Evolutionary conservation across 2,888 invertebrate genomes (phyloP).

Genomic region (Teinopalpus imperialis): DNA sequence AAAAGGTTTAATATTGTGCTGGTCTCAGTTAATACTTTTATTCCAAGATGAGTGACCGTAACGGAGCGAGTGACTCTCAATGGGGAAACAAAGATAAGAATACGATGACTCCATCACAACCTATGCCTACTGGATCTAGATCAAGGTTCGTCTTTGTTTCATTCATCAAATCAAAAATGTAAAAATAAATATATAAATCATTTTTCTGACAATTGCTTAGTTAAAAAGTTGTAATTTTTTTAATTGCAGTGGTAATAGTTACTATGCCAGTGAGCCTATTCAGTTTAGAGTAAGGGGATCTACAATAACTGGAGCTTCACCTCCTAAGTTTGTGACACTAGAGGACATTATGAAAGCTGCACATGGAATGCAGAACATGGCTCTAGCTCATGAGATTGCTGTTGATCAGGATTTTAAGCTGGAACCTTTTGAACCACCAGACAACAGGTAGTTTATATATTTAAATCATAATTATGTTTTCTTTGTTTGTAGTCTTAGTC

Average conservation of each 20-base stretch:
- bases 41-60: slow-evolving; percentile 63
- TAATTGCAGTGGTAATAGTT: slow-evolving; percentile 42
- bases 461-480: neutral
- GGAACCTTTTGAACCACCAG: slow-evolving; percentile 89
- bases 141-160: slow-evolving; percentile 32
- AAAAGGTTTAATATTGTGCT: slow-evolving; percentile 40
- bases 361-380: slow-evolving; percentile 95
- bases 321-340: slow-evolving; percentile 91
- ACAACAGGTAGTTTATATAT: slow-evolving; percentile 81
- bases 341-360: slow-evolving; percentile 95
- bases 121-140: slow-evolving; percentile 64
- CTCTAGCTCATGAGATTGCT: slow-evolving; percentile 97
- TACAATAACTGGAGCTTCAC: slow-evolving; percentile 86
- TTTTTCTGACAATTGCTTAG: too few relatives aligned
- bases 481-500: slow-evolving; percentile 9
- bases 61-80: slow-evolving; percentile 54
- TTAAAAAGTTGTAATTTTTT: too few relatives aligned
- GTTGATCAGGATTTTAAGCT: slow-evolving; percentile 95
- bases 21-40: slow-evolving; percentile 44
- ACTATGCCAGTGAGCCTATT: slow-evolving; percentile 67
- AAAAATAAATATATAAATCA: too few relatives aligned
- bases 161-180: too few relatives aligned
- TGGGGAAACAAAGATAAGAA: slow-evolving; percentile 47
- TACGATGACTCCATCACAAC: slow-evolving; percentile 50
- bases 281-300: slow-evolving; percentile 83